Conservation (phyloP, 2,797 vertebrate genomes). For the Aulostomus chinensis region DNA sequence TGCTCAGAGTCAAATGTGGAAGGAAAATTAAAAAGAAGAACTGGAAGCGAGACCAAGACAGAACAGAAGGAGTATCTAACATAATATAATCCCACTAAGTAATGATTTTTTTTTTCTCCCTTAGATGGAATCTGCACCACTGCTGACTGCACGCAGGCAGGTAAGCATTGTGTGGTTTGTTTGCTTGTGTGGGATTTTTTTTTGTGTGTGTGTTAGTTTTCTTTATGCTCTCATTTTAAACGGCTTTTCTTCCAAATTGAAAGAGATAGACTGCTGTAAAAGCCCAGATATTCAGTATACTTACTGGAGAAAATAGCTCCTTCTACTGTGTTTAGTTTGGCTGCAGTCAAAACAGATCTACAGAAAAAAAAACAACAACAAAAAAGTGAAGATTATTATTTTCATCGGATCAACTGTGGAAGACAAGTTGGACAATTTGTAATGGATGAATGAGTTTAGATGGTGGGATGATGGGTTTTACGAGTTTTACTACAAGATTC, state of each 20-base stretch:
- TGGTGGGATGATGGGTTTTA: too few species aligned
- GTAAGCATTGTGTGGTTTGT: slow-evolving; percentile 80
- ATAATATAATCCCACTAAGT: slow-evolving; percentile 27
- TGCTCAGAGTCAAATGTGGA: too few species aligned
- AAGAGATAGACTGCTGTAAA: slow-evolving; percentile 20
- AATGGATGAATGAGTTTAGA: background rate
- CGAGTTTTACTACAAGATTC: slow-evolving; percentile 13
- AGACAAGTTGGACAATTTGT: background rate
- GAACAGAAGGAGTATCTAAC: too few species aligned
- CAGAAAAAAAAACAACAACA: too few species aligned
- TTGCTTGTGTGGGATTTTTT: slow-evolving; percentile 25
- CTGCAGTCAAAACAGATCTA: too few species aligned
- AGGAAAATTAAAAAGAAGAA: too few species aligned
- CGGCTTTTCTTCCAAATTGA: slow-evolving; percentile 23
- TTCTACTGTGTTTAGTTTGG: too few species aligned
- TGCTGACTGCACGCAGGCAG: slow-evolving; percentile 91
- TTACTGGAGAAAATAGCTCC: too few species aligned
- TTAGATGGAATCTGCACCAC: slow-evolving; percentile 92
- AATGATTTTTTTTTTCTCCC: slow-evolving; percentile 56
- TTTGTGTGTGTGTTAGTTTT: slow-evolving; percentile 30
- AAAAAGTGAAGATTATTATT: too few species aligned
- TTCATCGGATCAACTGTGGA: background rate
- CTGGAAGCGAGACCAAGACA: too few species aligned
- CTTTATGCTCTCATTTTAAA: slow-evolving; percentile 34
- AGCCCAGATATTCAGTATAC: too few species aligned